phyloP scores from a whole-genome alignment of 2,113 vertebrate species.

The Gavialis gangeticus region DNA sequence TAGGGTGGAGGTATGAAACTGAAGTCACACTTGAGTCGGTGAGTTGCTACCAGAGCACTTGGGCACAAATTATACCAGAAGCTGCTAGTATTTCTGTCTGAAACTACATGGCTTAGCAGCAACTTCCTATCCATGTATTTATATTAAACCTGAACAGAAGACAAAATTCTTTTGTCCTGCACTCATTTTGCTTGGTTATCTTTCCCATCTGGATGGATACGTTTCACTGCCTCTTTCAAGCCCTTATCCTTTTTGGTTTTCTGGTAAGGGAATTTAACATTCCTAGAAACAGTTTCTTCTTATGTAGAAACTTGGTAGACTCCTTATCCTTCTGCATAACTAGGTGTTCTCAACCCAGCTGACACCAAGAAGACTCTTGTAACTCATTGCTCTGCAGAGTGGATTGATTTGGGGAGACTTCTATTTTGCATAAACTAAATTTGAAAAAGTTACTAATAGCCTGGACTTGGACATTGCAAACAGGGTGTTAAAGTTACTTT shows the following conservation, averaged over 20 bases:
- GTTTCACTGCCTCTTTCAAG: not conserved
- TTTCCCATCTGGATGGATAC: not conserved
- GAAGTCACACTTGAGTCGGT: not conserved
- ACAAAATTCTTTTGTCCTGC: not conserved
- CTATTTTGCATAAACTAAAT: not conserved
- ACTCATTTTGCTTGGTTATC: not conserved
- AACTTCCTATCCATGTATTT: not conserved
- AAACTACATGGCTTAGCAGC: not conserved
- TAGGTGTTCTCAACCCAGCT: not conserved
- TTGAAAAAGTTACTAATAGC: no score
- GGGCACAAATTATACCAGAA: not conserved
- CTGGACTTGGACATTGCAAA: no score
- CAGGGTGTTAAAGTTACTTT: no score
- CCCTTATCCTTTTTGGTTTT: not conserved
- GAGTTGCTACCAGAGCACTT: not conserved
- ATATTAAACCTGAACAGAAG: not conserved
- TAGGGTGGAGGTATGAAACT: no score
- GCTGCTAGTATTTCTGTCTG: not conserved
- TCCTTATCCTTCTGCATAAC: not conserved
- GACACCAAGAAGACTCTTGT: not conserved
- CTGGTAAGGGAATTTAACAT: not conserved
- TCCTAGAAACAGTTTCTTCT: no score
- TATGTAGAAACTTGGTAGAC: not conserved
- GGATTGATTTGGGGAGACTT: not conserved
- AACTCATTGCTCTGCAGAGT: not conserved